Conservation (phyloP, 2,888 invertebrate species). For the Clunio marinus region DNA sequence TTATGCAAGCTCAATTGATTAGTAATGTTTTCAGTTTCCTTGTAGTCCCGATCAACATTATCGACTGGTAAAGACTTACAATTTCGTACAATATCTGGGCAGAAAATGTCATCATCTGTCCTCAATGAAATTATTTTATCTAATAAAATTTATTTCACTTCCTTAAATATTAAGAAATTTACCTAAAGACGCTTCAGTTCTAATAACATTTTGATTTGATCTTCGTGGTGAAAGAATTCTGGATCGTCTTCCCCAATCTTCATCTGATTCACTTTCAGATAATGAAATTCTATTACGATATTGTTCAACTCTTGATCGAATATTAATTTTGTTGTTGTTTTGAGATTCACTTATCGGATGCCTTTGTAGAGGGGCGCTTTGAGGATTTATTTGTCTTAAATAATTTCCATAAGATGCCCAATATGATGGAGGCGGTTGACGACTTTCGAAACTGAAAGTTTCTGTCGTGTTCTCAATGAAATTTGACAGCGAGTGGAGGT, state of each 20-base stretch:
- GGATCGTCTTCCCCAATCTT: background rate
- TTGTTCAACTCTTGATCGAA: slow-evolving; percentile 31
- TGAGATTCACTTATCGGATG: slow-evolving; percentile 30
- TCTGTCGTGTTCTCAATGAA: too few species aligned
- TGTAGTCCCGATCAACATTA: slow-evolving; percentile 43
- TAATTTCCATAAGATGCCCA: background rate
- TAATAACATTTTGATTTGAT: background rate
- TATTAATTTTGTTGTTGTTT: slow-evolving; percentile 24
- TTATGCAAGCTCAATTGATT: slow-evolving; percentile 5
- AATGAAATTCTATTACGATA: slow-evolving; percentile 27
- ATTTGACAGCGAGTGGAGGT: too few species aligned
- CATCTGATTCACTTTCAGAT: slow-evolving; percentile 33
- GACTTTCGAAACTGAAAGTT: too few species aligned
- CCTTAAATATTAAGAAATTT: background rate
- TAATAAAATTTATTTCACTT: slow-evolving; percentile 42
- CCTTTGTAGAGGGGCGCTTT: background rate
- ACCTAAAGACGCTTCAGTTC: slow-evolving; percentile 21
- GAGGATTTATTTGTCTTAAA: background rate
- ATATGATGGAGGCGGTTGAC: slow-evolving; percentile 42
- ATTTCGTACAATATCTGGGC: slow-evolving; percentile 38
- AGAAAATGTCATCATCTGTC: slow-evolving; percentile 45
- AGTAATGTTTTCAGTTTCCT: slow-evolving; percentile 21
- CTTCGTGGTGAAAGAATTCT: background rate
- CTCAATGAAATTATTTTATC: slow-evolving; percentile 39
- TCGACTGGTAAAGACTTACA: slow-evolving; percentile 44